These are phyloP conservation scores for Brienomyrus longianalis DNA, from an alignment of 2,113 vertebrate genomes.

Conservation along the genomic window DNA sequence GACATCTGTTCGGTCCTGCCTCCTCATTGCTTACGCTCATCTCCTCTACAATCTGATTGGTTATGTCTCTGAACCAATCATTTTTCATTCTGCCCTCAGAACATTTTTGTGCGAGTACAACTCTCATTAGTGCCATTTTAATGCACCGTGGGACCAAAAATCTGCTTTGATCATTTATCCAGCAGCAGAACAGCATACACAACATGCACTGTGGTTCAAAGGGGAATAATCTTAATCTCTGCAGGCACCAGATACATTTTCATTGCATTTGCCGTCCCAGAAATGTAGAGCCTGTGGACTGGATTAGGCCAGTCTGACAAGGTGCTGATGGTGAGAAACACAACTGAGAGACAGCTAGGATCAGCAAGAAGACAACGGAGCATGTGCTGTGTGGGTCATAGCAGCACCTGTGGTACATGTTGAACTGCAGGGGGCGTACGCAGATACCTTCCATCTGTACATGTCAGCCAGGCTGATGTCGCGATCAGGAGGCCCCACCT, in stretches of 20 bases:
- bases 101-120: neutral
- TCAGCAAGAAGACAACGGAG: neutral
- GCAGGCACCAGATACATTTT: neutral
- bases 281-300: neutral
- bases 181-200: neutral
- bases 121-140: neutral
- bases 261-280: neutral
- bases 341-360: neutral
- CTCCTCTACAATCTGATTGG: no score
- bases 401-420: constrained; percentile 80
- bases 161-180: neutral
- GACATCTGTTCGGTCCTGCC: no score
- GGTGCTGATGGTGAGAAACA: neutral
- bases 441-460: constrained; percentile 87
- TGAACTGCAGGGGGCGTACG: constrained; percentile 81
- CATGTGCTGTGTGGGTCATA: constrained; percentile 27
- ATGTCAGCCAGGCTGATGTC: constrained; percentile 77
- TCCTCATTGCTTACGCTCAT: no score
- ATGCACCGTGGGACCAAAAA: neutral
- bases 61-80: neutral
- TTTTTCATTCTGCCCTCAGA: neutral
- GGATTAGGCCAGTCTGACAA: neutral
- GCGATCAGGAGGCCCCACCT: constrained; percentile 57
- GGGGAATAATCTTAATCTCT: neutral
- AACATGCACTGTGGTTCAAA: neutral